phyloP scores from a whole-genome alignment of 2,797 vertebrate species.

The Acanthurus leucopareius region DNA sequence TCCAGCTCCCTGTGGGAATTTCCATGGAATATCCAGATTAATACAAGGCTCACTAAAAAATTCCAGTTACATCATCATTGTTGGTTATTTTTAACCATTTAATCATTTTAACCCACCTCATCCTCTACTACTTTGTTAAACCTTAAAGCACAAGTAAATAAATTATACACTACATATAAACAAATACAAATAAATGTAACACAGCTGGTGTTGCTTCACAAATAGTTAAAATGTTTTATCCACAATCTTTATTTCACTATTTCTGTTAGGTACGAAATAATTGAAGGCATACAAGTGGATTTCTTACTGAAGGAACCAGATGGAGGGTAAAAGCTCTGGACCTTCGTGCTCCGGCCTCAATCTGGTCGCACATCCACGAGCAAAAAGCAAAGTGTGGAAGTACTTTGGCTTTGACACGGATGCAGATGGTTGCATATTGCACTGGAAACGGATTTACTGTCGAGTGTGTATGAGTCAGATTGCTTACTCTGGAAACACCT shows the following conservation, averaged over 20 bases:
- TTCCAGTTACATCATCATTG: too few relatives aligned
- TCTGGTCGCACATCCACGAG: constrained; percentile 92
- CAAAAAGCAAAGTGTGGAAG: constrained; percentile 95
- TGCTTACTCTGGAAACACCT: constrained; percentile 93
- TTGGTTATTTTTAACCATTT: too few relatives aligned
- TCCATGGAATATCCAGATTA: neutral
- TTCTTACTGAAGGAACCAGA: constrained; percentile 80
- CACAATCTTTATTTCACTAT: constrained; percentile 84
- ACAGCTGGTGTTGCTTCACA: constrained; percentile 3
- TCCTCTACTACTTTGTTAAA: too few relatives aligned
- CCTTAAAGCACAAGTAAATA: too few relatives aligned
- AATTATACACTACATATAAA: neutral
- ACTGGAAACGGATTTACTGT: constrained; percentile 94
- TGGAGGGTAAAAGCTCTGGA: constrained; percentile 89
- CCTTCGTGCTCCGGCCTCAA: constrained; percentile 88
- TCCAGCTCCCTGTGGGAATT: neutral
- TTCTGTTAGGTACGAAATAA: constrained; percentile 89
- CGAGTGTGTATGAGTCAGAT: constrained; percentile 93
- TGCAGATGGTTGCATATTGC: constrained; percentile 91
- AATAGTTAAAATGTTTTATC: constrained; percentile 53
- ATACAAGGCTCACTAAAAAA: too few relatives aligned
- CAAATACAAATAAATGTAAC: too few relatives aligned
- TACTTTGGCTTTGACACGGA: constrained; percentile 95
- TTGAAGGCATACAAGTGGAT: constrained; percentile 83
- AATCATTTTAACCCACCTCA: too few relatives aligned